Conservation (phyloP, 2,888 invertebrate species). For the Himalopsyche japonica region DNA sequence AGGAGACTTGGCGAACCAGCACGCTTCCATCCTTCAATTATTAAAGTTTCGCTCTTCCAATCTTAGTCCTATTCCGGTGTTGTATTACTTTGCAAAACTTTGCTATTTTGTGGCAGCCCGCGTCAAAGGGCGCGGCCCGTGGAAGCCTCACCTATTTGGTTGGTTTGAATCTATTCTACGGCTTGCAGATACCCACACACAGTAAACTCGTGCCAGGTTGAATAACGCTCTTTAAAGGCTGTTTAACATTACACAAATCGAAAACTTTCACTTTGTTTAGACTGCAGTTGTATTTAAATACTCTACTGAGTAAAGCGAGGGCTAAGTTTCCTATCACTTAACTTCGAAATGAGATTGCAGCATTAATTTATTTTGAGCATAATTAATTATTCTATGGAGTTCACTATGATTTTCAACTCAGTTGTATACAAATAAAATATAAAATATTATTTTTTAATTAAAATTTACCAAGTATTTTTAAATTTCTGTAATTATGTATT, state of each 20-base stretch:
- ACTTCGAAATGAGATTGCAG: no score
- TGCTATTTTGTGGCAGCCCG: slow-evolving; percentile 3
- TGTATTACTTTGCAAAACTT: slow-evolving; percentile 17
- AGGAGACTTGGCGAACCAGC: neutral
- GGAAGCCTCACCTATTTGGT: neutral
- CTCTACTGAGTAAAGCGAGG: neutral
- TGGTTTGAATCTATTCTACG: neutral
- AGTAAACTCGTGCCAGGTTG: neutral
- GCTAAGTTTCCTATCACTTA: neutral
- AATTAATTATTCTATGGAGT: no score
- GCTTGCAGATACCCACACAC: neutral
- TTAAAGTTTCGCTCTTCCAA: slow-evolving; percentile 17
- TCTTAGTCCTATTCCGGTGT: slow-evolving; percentile 11
- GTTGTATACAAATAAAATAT: no score
- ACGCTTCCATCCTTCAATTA: slow-evolving; percentile 21
- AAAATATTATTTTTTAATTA: no score
- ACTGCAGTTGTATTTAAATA: neutral
- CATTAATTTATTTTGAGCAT: no score
- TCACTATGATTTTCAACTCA: no score
- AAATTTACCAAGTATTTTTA: no score
- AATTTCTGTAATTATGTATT: no score
- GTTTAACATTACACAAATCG: neutral
- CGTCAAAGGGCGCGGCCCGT: neutral
- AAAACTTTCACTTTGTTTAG: neutral
- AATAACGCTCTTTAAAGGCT: neutral